phyloP scores from a whole-genome alignment of 2,888 invertebrate genomes.

The Physocephala rufipes region DNA sequence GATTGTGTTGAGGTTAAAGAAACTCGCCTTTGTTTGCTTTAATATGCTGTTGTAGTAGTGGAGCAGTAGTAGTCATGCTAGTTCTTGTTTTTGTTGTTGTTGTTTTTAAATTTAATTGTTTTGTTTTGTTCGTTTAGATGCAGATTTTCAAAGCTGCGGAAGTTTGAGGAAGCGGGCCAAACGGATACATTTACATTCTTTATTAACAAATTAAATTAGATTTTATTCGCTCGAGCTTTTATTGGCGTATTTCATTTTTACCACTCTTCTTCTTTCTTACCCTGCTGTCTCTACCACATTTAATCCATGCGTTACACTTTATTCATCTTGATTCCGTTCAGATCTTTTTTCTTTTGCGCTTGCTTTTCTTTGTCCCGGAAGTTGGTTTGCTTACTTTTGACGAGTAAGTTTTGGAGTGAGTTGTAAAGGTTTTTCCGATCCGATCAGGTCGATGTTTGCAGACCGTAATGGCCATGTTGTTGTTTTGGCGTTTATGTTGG shows the following conservation, averaged over 20 bases:
- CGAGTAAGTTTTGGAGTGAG: too few relatives aligned
- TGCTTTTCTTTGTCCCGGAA: too few relatives aligned
- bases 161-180: slow-evolving; percentile 34
- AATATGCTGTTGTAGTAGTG: not conserved
- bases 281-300: not conserved
- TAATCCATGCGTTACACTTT: not conserved
- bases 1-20: slow-evolving; percentile 1
- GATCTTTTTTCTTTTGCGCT: not conserved
- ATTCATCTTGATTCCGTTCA: not conserved
- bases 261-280: not conserved
- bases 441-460: too few relatives aligned
- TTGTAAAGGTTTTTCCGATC: too few relatives aligned
- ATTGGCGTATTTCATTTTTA: slow-evolving; percentile 13
- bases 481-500: too few relatives aligned
- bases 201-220: slow-evolving; percentile 38
- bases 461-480: too few relatives aligned
- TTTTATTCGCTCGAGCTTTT: slow-evolving; percentile 28
- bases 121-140: slow-evolving; percentile 29
- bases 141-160: slow-evolving; percentile 6
- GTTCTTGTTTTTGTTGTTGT: slow-evolving; percentile 44
- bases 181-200: slow-evolving; percentile 24
- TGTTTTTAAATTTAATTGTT: slow-evolving; percentile 26
- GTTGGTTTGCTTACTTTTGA: too few relatives aligned
- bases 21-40: not conserved
- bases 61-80: not conserved